phyloP scores from a whole-genome alignment of 2,797 vertebrate species.

The Typhlichthys eigenmanni region DNA sequence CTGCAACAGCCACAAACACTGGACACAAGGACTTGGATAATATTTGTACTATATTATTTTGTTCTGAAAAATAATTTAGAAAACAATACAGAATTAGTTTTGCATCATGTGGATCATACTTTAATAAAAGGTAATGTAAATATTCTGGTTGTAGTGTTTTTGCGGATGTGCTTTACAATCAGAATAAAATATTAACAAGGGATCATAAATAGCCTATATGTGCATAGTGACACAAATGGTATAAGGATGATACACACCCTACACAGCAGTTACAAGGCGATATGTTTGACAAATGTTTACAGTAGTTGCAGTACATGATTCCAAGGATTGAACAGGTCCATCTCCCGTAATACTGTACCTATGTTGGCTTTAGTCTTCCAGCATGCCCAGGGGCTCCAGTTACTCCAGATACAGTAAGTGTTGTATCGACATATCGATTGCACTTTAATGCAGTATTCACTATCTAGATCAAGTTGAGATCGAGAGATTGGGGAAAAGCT shows the following conservation, averaged over 20 bases:
- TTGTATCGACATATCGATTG: constrained; percentile 5
- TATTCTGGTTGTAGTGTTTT: too few species aligned
- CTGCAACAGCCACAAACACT: constrained; percentile 19
- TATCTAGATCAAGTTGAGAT: not conserved
- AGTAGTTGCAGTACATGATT: too few species aligned
- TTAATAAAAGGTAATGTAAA: too few species aligned
- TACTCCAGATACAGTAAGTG: accelerated
- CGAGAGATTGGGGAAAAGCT: accelerated
- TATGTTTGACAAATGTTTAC: too few species aligned
- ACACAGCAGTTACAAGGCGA: too few species aligned
- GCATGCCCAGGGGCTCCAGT: constrained; percentile 48
- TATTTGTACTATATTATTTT: not conserved
- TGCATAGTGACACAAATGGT: too few species aligned
- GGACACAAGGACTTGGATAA: constrained; percentile 41
- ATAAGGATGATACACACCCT: too few species aligned
- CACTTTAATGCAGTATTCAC: constrained; percentile 43
- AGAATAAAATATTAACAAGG: too few species aligned
- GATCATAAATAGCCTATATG: too few species aligned
- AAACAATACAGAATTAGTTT: constrained; percentile 20
- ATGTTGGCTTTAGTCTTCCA: constrained; percentile 20
- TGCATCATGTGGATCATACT: too few species aligned
- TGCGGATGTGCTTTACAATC: too few species aligned
- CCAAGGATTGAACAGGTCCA: not conserved
- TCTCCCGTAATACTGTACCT: constrained; percentile 27
- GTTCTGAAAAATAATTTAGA: constrained; percentile 21